Base-by-base conservation (phyloP, 2,113 vertebrate species). In the Nothocercus nigrocapillus region DNA sequence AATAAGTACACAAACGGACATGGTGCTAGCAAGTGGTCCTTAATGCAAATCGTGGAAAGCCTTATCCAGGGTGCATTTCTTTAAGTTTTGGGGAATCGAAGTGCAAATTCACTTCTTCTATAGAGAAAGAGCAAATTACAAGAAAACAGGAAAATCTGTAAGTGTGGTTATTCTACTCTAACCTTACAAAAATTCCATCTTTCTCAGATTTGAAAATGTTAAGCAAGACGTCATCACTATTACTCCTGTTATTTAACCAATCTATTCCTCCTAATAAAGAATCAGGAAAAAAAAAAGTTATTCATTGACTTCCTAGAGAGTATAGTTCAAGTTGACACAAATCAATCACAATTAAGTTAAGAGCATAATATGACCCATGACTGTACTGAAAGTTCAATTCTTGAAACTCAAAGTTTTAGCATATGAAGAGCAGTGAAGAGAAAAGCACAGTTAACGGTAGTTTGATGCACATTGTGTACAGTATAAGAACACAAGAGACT, bases 321-420 rank as follows among this genome's bases (percentile, higher is more conserved):
- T 98, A 98, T 99, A 99, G 98, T 99, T 99, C 98, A 99, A 98
- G 98, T 97, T 98, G 99, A 99, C 99, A 98, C 97, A 97, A 98
- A 99, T 99, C 99, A 99, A 99, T 99, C 98, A 98, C 99, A 98
- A 98, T 98, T 98, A 98, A 98, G 98, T 99, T 99, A 98, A 98
- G 98, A 98, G 91, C 97, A 95, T 98, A 98, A 98, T 97, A 97
- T 94, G 88, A 96, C 85, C 93, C 93, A 80, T 72, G 82, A 96
- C 87, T 83, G 86, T 90, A 81, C 83, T 93, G 74, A n/a, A 92
- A 93, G 97, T 96, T 97, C 98, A 98, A 98, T 98, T 98, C 97
- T 69, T 34, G 89, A 82, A 96, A 96, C 22, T 15, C 42, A 24
- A 79, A 87, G 78, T 89, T 97, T 95, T 93, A 72, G 72, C 82